Conservation (phyloP, 1,140 invertebrate genomes). For the Centruroides sculpturatus region DNA sequence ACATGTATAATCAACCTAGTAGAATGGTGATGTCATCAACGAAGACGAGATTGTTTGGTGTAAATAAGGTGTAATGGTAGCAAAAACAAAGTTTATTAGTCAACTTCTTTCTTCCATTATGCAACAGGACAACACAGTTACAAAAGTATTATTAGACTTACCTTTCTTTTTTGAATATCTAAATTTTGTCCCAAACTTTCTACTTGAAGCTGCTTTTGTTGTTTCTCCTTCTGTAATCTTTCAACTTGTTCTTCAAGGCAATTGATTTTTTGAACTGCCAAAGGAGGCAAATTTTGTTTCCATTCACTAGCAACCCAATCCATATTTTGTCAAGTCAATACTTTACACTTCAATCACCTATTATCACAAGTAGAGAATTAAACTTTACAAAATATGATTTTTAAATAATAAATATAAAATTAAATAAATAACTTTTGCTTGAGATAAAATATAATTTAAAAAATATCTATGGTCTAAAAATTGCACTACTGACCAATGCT, state of each 20-base stretch:
- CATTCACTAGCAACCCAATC: constrained; percentile 8
- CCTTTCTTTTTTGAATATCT: constrained; percentile 8
- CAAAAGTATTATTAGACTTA: neutral
- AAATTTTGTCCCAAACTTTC: constrained; percentile 32
- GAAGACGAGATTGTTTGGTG: no score
- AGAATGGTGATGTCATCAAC: no score
- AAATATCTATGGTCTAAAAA: no score
- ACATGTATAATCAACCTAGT: no score
- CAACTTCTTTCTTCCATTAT: neutral
- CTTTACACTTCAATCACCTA: constrained; percentile 2
- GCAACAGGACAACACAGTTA: neutral
- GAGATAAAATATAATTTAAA: no score
- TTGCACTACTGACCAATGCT: no score
- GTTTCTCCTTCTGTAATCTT: constrained; percentile 5
- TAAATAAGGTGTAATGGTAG: no score
- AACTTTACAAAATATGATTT: no score
- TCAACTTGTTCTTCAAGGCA: constrained; percentile 8
- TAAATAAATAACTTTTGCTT: no score
- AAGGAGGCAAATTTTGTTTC: constrained; percentile 29
- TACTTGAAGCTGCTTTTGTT: constrained; percentile 30
- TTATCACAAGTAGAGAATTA: no score
- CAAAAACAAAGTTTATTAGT: no score
- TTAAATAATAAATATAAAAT: no score
- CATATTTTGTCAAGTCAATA: neutral
- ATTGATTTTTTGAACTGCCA: constrained; percentile 10